These are phyloP conservation scores for Zosterops borbonicus DNA, from an alignment of 2,113 vertebrate genomes.

Conservation along the genomic window DNA sequence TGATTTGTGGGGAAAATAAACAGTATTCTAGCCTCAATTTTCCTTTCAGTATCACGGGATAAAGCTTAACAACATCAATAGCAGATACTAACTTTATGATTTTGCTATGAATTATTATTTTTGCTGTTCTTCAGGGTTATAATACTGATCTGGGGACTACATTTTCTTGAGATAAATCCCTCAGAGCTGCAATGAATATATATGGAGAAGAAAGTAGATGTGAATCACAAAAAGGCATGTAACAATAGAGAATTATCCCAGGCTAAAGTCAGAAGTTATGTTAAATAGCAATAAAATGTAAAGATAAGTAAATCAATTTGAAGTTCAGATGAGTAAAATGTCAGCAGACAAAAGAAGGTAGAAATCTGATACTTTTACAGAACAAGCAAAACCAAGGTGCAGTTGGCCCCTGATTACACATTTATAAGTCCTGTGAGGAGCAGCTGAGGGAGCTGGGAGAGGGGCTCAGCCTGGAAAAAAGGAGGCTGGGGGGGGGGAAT, in stretches of 20 bases:
- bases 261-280: not conserved
- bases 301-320: not conserved
- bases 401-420: fast-evolving
- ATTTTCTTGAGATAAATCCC: not conserved
- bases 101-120: not conserved
- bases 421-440: not conserved
- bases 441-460: not conserved
- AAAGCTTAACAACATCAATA: not conserved
- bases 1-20: slow-evolving; percentile 9
- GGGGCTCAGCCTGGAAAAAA: not conserved
- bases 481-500: not conserved
- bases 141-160: not conserved
- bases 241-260: not conserved
- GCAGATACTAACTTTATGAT: not conserved
- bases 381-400: fast-evolving
- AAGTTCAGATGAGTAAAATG: not conserved
- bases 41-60: not conserved
- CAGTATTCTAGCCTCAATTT: not conserved
- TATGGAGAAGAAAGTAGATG: not conserved
- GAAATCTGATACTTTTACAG: not conserved
- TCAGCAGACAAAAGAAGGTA: not conserved
- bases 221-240: not conserved
- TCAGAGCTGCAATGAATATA: not conserved
- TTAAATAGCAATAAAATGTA: not conserved
- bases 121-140: not conserved